These are phyloP conservation scores for Lordiphosa mommai DNA, from an alignment of 1,140 invertebrate species.

Conservation along the genomic window DNA sequence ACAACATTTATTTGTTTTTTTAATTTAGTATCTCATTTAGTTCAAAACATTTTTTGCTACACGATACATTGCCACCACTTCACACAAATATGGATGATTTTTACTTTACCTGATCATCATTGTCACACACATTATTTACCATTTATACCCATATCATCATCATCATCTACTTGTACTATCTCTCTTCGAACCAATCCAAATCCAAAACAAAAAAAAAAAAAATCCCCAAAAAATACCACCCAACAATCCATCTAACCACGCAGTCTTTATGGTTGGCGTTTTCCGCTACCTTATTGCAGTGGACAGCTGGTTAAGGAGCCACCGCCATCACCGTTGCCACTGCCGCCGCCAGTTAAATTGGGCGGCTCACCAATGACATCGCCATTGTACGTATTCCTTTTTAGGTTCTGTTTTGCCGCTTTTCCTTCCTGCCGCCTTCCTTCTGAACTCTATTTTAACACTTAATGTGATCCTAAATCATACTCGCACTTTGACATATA, in stretches of 20 bases:
- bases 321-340: constrained; percentile 87
- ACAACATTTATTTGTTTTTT: too few relatives aligned
- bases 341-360: constrained; percentile 87
- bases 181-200: constrained; percentile 22
- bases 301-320: constrained; percentile 87
- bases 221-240: constrained; percentile 20
- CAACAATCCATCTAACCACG: constrained; percentile 79
- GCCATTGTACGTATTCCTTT: constrained; percentile 83
- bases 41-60: too few relatives aligned
- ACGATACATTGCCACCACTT: too few relatives aligned
- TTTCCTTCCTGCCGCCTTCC: too few relatives aligned
- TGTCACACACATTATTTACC: constrained; percentile 33
- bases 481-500: too few relatives aligned
- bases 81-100: too few relatives aligned
- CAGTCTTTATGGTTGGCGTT: constrained; percentile 96
- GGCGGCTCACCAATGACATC: constrained; percentile 84
- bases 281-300: constrained; percentile 94
- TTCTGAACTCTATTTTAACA: too few relatives aligned
- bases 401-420: constrained; percentile 6
- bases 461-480: too few relatives aligned
- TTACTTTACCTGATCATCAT: too few relatives aligned
- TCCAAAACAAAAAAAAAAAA: constrained; percentile 7
- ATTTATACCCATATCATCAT: constrained; percentile 11
- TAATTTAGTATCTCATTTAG: too few relatives aligned
- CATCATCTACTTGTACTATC: constrained; percentile 7